phyloP scores from a whole-genome alignment of 2,797 vertebrate species.

The Falco peregrinus region DNA sequence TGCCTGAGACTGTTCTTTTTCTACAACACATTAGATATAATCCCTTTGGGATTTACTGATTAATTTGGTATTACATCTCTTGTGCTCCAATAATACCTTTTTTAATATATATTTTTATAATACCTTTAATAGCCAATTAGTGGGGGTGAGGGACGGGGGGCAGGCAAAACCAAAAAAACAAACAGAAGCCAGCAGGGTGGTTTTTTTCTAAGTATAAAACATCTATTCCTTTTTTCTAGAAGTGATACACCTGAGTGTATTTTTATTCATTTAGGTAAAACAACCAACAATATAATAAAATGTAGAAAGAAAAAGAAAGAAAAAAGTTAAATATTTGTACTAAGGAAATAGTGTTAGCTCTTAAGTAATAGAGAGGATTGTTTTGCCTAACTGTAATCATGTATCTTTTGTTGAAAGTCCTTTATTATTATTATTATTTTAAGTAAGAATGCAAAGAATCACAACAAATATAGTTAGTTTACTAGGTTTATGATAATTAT shows the following conservation, averaged over 20 bases:
- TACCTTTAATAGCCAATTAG: neutral
- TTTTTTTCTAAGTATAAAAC: neutral
- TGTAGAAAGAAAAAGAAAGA: too few species aligned
- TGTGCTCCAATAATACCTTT: neutral
- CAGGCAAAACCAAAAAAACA: too few species aligned
- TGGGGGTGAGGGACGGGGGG: too few species aligned
- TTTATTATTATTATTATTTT: neutral
- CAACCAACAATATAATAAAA: neutral
- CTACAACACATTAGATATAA: neutral
- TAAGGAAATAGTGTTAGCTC: neutral
- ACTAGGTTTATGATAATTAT: too few species aligned
- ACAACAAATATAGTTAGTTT: too few species aligned
- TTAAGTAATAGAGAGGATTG: neutral
- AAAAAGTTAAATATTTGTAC: neutral
- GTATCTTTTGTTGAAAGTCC: neutral
- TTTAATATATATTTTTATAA: too few species aligned
- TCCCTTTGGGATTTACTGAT: neutral
- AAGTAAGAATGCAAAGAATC: too few species aligned
- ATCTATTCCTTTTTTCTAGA: neutral
- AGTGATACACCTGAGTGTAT: too few species aligned
- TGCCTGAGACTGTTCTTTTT: neutral
- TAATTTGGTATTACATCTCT: neutral
- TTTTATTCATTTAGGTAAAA: too few species aligned
- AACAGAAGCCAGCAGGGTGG: fast-evolving
- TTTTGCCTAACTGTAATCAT: neutral